These are phyloP conservation scores for Myanophis thanlyinensis DNA, from an alignment of 2,113 vertebrate genomes.

Conservation along the genomic window DNA sequence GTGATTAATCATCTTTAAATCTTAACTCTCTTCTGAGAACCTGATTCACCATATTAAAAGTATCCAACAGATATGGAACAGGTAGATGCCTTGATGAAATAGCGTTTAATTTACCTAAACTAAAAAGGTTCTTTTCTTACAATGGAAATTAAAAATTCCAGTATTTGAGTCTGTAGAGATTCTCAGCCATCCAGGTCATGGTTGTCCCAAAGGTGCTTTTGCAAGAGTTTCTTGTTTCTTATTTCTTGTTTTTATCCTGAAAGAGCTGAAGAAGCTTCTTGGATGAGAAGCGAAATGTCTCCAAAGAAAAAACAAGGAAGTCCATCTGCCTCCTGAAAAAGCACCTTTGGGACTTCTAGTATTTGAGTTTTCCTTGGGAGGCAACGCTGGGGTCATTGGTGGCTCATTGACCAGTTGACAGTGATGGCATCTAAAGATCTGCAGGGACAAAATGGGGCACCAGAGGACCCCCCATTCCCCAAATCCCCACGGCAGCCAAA, in stretches of 20 bases:
- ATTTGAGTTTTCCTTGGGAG: neutral
- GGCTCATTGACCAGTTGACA: neutral
- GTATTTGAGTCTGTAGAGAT: neutral
- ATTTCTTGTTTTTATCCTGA: too few species aligned
- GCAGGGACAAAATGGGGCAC: neutral
- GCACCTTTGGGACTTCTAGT: neutral
- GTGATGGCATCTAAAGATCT: neutral
- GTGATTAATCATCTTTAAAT: neutral
- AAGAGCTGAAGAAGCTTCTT: too few species aligned
- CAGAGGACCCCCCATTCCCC: neutral
- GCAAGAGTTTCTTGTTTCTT: too few species aligned
- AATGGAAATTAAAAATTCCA: neutral
- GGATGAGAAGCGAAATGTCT: too few species aligned
- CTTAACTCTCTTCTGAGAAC: neutral
- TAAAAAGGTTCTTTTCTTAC: neutral
- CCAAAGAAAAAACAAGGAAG: too few species aligned
- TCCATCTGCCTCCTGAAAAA: too few species aligned
- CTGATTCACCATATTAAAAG: neutral
- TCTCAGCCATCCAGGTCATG: too few species aligned
- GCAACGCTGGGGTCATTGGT: neutral
- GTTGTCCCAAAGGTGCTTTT: too few species aligned
- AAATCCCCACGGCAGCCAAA: neutral
- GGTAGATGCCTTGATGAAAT: neutral
- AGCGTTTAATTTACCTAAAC: neutral
- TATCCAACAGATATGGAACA: neutral